Evolutionary conservation across 2,888 invertebrate genomes (phyloP), one percentile per base, ranked within the genome.

Genomic region (Agapostemon virescens): DNA sequence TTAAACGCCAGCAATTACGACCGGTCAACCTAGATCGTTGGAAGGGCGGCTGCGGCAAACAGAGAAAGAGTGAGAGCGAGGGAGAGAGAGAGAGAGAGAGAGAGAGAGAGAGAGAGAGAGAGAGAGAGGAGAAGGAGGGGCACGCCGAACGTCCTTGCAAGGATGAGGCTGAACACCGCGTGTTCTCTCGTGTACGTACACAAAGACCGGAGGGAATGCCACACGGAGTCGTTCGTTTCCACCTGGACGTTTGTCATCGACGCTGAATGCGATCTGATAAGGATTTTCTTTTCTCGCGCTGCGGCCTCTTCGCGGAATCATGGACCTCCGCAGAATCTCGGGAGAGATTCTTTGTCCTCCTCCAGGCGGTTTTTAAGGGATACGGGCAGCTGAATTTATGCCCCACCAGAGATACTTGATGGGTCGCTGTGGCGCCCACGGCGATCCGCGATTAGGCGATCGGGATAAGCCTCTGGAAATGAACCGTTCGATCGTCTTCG

Each of bases 1-100:
- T 91, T 91, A 90, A 92, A 90, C 88, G 88, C 87, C 84, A 84
- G 90, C 90, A 89, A 91, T 91, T 90, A 89, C 87, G 82, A 75
- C 73, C 64, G 64, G 58, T 74, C 52, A 55, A 67, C 70, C 70
- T 69, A 64, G 20, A 58, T 71, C 38, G 30, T 58, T 30, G 58
- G 17, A 30, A 58, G 58, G 9, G 20, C 7, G 30, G 17, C 17
- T 15, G 30, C 26, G 58, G 17, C 17, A 30, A 26, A 30, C 6
- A 30, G 58, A 20, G 45, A 20, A 20, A 17, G 45, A 20, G 1
- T 5, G 2, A 6, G 45, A 6, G n/a, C 1, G 49, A 52, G 23
- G 11, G 45, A 6, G n/a, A 7, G 49, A 52, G 23, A 23, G 11
- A 23, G 23, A n/a, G 45, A 45, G 45, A n/a, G 45, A 45, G 45